A percentile compares a stretch with the other conserved stretches of the same genome.
Conservation (phyloP, 2,888 invertebrate species). For the Odiellus spinosus region DNA sequence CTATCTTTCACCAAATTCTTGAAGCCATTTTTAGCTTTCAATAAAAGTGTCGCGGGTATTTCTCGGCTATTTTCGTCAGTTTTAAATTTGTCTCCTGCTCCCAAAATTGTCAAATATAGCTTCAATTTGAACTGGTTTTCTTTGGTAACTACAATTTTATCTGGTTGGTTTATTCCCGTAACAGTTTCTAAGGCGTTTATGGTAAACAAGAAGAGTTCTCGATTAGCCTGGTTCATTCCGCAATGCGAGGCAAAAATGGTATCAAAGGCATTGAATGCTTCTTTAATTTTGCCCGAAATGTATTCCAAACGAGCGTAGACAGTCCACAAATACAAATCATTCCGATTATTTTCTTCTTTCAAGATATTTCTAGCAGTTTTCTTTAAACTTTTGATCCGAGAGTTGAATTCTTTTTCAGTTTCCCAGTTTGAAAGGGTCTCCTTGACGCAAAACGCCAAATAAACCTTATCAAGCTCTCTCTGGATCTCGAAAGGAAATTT, state of each 20-base stretch:
- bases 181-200: constrained; percentile 8
- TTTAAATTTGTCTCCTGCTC: not conserved
- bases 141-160: not conserved
- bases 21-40: constrained; percentile 3
- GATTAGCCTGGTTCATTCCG: not conserved
- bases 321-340: constrained; percentile 27
- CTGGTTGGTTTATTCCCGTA: constrained; percentile 6
- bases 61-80: not conserved
- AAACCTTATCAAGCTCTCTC: too few species aligned
- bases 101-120: constrained; percentile 1
- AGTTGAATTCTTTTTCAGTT: not conserved
- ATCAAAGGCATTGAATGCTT: constrained; percentile 24
- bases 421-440: too few species aligned
- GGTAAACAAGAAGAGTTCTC: constrained; percentile 2
- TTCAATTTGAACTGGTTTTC: not conserved
- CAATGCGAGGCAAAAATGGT: constrained; percentile 12
- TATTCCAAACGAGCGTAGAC: constrained; percentile 26
- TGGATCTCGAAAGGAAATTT: too few species aligned
- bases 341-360: constrained; percentile 27
- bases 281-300: constrained; percentile 23
- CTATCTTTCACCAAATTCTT: not conserved
- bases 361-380: constrained; percentile 26
- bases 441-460: too few species aligned
- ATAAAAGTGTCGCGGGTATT: not conserved
- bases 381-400: constrained; percentile 23